Evolutionary conservation across 1,140 invertebrate genomes (phyloP).

Genomic region (Heliconius nattereri): DNA sequence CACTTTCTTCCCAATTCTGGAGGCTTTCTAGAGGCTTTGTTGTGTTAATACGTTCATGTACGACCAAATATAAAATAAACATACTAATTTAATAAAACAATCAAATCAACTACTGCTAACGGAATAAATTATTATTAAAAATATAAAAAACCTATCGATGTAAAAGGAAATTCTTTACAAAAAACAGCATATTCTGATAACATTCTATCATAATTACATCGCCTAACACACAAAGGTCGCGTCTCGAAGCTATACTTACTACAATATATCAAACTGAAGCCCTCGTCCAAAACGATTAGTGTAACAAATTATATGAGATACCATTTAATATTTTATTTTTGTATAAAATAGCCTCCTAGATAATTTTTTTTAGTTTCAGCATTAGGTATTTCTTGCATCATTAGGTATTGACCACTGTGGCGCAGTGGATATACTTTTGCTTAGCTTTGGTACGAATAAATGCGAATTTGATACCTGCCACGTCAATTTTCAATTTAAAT

Average conservation of each 20-base stretch:
- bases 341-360: not conserved
- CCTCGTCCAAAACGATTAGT: slow-evolving; percentile 46
- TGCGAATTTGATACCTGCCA: no score
- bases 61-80: no score
- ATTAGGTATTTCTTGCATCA: not conserved
- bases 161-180: not conserved
- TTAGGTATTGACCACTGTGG: no score
- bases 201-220: slow-evolving; percentile 28
- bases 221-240: slow-evolving; percentile 23
- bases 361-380: not conserved
- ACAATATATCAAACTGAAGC: slow-evolving; percentile 45
- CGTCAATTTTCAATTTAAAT: no score
- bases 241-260: slow-evolving; percentile 27
- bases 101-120: no score
- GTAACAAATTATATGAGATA: slow-evolving; percentile 44
- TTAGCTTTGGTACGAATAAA: no score
- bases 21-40: no score
- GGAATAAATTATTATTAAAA: not conserved
- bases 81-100: no score
- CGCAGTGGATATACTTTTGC: no score
- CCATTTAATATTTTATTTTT: slow-evolving; percentile 29
- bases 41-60: no score
- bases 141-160: not conserved
- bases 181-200: not conserved
- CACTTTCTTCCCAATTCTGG: no score